phyloP scores from a whole-genome alignment of 2,113 vertebrate genomes.

The Psephotus haematonotus region DNA sequence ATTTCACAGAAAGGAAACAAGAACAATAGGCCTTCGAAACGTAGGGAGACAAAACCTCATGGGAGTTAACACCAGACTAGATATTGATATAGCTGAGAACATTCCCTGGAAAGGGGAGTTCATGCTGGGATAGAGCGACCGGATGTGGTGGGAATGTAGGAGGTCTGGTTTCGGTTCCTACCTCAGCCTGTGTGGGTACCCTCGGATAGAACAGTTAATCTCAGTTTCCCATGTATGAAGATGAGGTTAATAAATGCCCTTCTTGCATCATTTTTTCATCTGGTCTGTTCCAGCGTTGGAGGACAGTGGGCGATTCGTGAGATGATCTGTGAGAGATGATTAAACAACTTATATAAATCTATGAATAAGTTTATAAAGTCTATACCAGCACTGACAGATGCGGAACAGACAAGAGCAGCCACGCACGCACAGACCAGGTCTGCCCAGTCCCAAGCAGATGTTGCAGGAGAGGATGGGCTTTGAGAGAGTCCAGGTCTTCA shows the following conservation, averaged over 20 bases:
- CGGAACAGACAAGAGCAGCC: background rate
- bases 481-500: background rate
- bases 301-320: background rate
- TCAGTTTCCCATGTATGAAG: background rate
- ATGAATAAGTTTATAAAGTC: background rate
- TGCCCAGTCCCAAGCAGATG: background rate
- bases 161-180: background rate
- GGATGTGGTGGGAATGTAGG: background rate
- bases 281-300: background rate
- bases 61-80: background rate
- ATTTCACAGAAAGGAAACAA: background rate
- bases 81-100: background rate
- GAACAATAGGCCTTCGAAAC: background rate
- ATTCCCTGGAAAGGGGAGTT: background rate
- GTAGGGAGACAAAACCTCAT: background rate
- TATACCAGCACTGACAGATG: background rate
- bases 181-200: background rate
- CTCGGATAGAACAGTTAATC: background rate
- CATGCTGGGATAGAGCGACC: background rate
- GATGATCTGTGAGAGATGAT: background rate
- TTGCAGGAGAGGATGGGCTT: background rate
- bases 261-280: background rate
- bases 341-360: background rate
- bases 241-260: background rate
- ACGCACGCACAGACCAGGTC: fast-evolving